Percentiles rank a stretch among this genome's conserved stretches.
These are phyloP conservation scores for Lycocerus yunnanus DNA, from an alignment of 2,888 invertebrate genomes.

Conservation along the genomic window DNA sequence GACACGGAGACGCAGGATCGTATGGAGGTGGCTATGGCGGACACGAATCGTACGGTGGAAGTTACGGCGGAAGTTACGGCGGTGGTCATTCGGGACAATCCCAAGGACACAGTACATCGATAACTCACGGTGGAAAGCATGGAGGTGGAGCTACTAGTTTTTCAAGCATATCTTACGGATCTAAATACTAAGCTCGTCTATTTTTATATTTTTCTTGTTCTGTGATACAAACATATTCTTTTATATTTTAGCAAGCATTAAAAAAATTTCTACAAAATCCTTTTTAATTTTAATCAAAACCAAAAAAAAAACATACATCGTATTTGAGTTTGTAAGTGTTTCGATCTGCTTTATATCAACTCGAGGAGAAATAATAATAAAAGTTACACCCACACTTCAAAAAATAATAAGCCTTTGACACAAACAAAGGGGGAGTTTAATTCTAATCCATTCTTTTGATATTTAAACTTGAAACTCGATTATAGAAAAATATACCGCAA, in stretches of 20 bases:
- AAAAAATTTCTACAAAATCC: neutral
- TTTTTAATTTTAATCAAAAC: neutral
- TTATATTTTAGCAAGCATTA: conserved; percentile 1
- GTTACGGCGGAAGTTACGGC: conserved; percentile 12
- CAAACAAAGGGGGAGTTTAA: neutral
- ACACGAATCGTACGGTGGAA: conserved; percentile 17
- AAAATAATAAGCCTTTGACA: neutral
- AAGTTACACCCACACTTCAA: neutral
- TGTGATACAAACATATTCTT: conserved; percentile 6
- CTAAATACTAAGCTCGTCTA: conserved; percentile 5
- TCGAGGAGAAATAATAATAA: neutral
- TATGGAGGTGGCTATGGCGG: conserved; percentile 12
- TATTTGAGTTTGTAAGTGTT: neutral
- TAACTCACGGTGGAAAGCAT: conserved; percentile 1
- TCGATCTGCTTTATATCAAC: neutral
- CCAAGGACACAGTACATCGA: neutral
- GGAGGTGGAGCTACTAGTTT: conserved; percentile 17
- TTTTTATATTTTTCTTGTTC: neutral
- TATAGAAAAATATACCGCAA: neutral
- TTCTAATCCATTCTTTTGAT: neutral
- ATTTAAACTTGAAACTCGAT: neutral
- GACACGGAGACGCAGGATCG: conserved; percentile 7
- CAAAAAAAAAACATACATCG: neutral
- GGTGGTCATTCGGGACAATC: neutral
- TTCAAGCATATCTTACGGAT: conserved; percentile 11